A percentile compares a stretch with the other conserved stretches of the same genome.
Conservation (phyloP, 2,888 invertebrate genomes). For the Osmoderma eremita region DNA sequence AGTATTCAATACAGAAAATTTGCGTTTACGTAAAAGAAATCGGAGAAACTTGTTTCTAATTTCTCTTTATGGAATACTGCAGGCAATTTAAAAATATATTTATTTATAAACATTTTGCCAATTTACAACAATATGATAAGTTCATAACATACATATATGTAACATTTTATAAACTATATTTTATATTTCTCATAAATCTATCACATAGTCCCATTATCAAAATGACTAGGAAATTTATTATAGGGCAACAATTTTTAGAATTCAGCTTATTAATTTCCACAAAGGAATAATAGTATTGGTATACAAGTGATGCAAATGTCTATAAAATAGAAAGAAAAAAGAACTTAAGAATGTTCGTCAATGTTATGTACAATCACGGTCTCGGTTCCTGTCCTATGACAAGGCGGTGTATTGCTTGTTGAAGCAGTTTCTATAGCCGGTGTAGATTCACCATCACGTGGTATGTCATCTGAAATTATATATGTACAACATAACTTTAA, state of each 20-base stretch:
- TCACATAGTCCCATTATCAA: conserved; percentile 20
- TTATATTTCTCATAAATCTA: conserved; percentile 15
- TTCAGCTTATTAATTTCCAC: not conserved
- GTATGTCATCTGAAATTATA: conserved; percentile 30
- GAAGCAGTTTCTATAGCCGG: conserved; percentile 52
- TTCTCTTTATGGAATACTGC: too few species aligned
- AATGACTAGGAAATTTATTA: conserved; percentile 27
- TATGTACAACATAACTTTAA: not conserved
- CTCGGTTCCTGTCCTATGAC: conserved; percentile 16
- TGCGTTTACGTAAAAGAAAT: too few species aligned
- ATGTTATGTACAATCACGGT: conserved; percentile 20
- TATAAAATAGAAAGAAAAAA: not conserved
- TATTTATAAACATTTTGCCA: conserved; percentile 7
- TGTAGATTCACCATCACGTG: conserved; percentile 55
- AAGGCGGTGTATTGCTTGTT: conserved; percentile 36
- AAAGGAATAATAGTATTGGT: conserved; percentile 6
- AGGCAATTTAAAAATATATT: conserved; percentile 12
- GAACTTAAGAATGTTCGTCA: conserved; percentile 19
- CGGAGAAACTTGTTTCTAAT: too few species aligned
- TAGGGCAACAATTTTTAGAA: not conserved
- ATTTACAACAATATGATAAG: conserved; percentile 2
- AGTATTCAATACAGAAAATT: too few species aligned
- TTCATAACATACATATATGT: conserved; percentile 14
- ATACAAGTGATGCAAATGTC: conserved; percentile 11
- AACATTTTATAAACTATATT: conserved; percentile 20